phyloP scores from a whole-genome alignment of 2,113 vertebrate genomes.

The Nannospalax galili region DNA sequence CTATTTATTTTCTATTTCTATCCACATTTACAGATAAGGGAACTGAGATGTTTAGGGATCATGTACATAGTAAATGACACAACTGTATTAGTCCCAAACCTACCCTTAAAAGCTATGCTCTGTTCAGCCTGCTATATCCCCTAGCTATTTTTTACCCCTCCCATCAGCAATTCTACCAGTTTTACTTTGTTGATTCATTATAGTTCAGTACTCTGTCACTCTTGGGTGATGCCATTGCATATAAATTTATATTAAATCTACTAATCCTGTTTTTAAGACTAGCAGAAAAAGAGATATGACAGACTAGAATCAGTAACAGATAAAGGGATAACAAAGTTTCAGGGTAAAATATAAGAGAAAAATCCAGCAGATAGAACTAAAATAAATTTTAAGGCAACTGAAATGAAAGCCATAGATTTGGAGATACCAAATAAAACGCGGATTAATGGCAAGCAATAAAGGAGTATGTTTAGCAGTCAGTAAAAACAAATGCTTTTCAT shows the following conservation, averaged over 20 bases:
- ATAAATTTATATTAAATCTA: not conserved
- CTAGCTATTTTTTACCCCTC: not conserved
- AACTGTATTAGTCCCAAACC: not conserved
- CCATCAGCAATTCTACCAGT: accelerated
- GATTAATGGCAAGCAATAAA: conserved; percentile 61
- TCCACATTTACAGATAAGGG: not conserved
- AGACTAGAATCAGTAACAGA: not conserved
- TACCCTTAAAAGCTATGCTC: not conserved
- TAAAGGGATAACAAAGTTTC: not conserved
- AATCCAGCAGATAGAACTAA: conserved; percentile 19
- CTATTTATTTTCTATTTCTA: not conserved
- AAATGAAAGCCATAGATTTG: conserved; percentile 62
- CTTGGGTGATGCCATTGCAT: not conserved
- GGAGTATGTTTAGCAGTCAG: conserved; percentile 28
- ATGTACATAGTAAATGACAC: not conserved
- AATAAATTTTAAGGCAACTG: conserved; percentile 32
- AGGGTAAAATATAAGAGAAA: conserved; percentile 42
- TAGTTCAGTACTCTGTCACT: not conserved
- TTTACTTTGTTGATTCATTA: not conserved
- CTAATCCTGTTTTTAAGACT: not conserved
- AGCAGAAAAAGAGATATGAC: not conserved
- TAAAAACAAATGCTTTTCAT: conserved; percentile 20
- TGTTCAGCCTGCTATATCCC: no score
- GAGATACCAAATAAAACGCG: conserved; percentile 45
- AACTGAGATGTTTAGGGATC: not conserved